Evolutionary conservation across 2,113 vertebrate species (phyloP).

Genomic region (Sprattus sprattus): DNA sequence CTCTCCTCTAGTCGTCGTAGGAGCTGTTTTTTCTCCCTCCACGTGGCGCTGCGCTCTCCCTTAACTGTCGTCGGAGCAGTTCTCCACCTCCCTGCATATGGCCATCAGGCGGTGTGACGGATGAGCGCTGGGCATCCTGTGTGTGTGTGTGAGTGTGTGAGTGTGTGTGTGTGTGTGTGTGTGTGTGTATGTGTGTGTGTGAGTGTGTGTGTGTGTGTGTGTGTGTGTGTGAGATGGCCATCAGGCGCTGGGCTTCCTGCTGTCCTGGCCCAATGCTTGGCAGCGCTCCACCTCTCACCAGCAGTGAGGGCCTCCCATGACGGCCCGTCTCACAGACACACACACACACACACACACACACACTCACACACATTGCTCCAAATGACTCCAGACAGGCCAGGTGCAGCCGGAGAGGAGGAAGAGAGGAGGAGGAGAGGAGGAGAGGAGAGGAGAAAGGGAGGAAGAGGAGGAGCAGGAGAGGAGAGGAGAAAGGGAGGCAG

Average conservation of each 20-base stretch:
- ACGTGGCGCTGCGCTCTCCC: slow-evolving; percentile 51
- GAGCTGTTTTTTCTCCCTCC: slow-evolving; percentile 45
- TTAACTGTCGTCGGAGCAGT: neutral
- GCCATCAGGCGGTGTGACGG: slow-evolving; percentile 27
- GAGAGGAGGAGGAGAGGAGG: neutral
- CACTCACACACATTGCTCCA: neutral
- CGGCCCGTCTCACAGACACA: slow-evolving; percentile 16
- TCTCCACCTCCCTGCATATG: slow-evolving; percentile 34
- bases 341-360: neutral
- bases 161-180: too few relatives aligned
- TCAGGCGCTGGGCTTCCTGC: neutral
- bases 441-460: neutral
- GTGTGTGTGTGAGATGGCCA: too few relatives aligned
- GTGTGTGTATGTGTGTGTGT: too few relatives aligned
- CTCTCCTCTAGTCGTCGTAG: neutral
- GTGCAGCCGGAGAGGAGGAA: neutral
- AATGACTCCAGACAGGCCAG: slow-evolving; percentile 5
- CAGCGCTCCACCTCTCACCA: slow-evolving; percentile 30
- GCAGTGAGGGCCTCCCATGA: slow-evolving; percentile 46
- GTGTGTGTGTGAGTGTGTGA: too few relatives aligned
- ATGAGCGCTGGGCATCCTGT: too few relatives aligned
- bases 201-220: too few relatives aligned
- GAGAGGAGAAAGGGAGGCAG: neutral
- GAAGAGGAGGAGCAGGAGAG: neutral
- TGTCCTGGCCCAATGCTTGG: slow-evolving; percentile 25